A percentile compares a stretch with the other conserved stretches of the same genome.
Conservation (phyloP, 2,113 vertebrate species). For the Mionectes macconnelli region DNA sequence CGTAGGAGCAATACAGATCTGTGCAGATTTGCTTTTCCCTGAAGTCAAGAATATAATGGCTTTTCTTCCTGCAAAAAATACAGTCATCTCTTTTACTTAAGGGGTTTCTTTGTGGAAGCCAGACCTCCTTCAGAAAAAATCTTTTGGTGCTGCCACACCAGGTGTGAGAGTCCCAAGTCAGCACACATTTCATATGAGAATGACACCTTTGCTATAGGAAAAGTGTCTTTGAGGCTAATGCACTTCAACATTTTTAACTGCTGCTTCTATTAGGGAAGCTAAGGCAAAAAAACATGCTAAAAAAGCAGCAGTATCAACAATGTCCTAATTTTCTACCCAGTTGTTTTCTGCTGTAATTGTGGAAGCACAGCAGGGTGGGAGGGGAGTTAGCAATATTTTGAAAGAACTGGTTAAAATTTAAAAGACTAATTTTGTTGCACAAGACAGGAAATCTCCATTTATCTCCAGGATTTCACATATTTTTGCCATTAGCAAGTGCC, state of each 20-base stretch:
- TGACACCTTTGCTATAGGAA: background rate
- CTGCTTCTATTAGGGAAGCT: background rate
- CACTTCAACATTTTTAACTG: background rate
- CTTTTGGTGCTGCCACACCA: background rate
- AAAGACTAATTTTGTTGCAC: slow-evolving; percentile 6
- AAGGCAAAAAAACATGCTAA: background rate
- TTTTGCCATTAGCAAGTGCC: background rate
- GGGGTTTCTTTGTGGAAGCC: background rate
- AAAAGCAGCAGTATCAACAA: background rate
- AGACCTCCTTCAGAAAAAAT: background rate
- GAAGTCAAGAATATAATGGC: background rate
- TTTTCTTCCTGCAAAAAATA: background rate
- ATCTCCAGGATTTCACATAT: background rate
- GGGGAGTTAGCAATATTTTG: background rate
- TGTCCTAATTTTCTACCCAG: background rate
- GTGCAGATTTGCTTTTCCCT: background rate
- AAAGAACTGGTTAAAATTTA: slow-evolving; percentile 13
- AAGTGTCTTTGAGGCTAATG: background rate
- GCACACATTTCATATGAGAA: rapidly evolving
- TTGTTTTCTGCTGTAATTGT: background rate
- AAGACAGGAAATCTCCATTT: slow-evolving; percentile 45
- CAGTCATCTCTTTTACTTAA: background rate
- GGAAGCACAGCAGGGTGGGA: background rate
- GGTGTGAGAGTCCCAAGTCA: background rate
- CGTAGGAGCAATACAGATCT: rapidly evolving